phyloP scores from a whole-genome alignment of 2,888 invertebrate genomes.

The Agrochola lota region DNA sequence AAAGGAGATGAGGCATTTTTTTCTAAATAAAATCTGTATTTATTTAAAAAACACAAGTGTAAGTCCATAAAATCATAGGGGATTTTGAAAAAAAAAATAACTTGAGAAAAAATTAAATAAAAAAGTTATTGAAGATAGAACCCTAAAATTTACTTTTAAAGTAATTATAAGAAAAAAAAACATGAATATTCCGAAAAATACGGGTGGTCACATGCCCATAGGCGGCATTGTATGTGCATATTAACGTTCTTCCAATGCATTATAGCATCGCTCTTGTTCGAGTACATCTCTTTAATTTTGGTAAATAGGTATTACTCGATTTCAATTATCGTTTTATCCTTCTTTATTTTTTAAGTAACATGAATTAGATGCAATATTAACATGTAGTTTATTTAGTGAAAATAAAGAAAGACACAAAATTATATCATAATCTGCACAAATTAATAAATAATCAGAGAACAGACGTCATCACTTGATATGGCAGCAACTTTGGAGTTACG shows the following conservation, averaged over 20 bases:
- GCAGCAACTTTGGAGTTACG: conserved; percentile 89
- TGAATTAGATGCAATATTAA: neutral
- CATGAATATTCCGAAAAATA: too few relatives aligned
- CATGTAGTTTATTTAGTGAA: conserved; percentile 4
- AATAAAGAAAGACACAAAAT: neutral
- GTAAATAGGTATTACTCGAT: neutral
- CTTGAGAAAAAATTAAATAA: too few relatives aligned
- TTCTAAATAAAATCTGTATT: too few relatives aligned
- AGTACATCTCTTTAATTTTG: conserved; percentile 10
- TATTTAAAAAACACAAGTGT: too few relatives aligned
- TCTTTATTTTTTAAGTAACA: neutral
- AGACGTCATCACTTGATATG: conserved; percentile 79
- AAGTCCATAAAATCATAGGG: too few relatives aligned
- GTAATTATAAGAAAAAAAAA: too few relatives aligned
- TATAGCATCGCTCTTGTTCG: neutral
- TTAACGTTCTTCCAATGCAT: conserved; percentile 3
- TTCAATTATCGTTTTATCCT: neutral
- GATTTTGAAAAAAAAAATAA: too few relatives aligned
- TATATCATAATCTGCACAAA: conserved; percentile 4
- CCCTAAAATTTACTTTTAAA: too few relatives aligned
- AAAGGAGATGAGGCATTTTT: too few relatives aligned
- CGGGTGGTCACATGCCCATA: too few relatives aligned
- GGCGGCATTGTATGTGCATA: neutral
- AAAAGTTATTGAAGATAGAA: too few relatives aligned
- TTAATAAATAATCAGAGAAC: conserved; percentile 43